A percentile compares a stretch with the other conserved stretches of the same genome.
Conservation (phyloP, 2,113 vertebrate genomes). For the Lathamus discolor region DNA sequence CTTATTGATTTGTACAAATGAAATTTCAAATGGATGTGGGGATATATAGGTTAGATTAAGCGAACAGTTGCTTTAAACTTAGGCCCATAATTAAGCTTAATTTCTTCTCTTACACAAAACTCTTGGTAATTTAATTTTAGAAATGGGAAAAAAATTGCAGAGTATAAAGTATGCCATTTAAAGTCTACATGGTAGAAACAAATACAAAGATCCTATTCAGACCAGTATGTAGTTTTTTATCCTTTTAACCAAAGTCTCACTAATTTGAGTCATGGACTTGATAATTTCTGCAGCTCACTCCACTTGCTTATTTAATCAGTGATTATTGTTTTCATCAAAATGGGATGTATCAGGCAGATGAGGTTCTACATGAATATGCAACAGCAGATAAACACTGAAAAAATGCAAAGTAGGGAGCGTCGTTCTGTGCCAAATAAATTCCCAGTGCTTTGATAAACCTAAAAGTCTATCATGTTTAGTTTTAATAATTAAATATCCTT, state of each 20-base stretch:
- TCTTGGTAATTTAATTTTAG: slow-evolving; percentile 35
- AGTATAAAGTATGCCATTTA: neutral
- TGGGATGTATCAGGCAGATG: slow-evolving; percentile 42
- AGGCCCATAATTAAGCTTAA: neutral
- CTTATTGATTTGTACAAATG: neutral
- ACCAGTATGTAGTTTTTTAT: neutral
- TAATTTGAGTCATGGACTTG: slow-evolving; percentile 54
- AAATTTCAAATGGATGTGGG: neutral
- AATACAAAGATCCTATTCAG: slow-evolving; percentile 5
- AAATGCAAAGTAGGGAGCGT: neutral
- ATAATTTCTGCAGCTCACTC: slow-evolving; percentile 31
- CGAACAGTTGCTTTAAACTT: neutral
- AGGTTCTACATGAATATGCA: slow-evolving; percentile 57
- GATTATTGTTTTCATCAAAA: slow-evolving; percentile 66
- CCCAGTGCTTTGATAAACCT: slow-evolving; percentile 45
- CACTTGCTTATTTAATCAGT: slow-evolving; percentile 59
- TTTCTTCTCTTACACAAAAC: neutral
- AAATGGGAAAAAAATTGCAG: neutral
- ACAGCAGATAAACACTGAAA: neutral
- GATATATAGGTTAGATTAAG: neutral
- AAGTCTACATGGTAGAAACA: neutral
- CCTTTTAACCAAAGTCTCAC: neutral
- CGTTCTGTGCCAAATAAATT: neutral
- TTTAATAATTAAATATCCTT: slow-evolving; percentile 57
- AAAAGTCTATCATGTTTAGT: slow-evolving; percentile 34